Evolutionary conservation across 2,888 invertebrate genomes (phyloP).

Genomic region (Lasioglossum malachurum): DNA sequence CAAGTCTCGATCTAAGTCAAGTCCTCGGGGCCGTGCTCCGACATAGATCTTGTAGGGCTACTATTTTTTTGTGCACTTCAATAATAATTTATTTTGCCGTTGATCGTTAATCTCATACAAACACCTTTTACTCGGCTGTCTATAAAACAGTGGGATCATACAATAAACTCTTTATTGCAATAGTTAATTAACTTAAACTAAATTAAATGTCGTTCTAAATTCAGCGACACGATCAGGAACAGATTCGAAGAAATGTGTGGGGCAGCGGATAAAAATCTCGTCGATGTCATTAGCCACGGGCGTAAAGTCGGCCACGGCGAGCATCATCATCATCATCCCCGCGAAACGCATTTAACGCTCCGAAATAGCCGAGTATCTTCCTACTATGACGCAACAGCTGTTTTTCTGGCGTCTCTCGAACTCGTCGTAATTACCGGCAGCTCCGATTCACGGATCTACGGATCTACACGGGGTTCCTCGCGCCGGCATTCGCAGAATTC

Average conservation of each 20-base stretch:
- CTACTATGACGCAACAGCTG: slow-evolving; percentile 57
- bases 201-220: not conserved
- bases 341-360: slow-evolving; percentile 28
- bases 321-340: slow-evolving; percentile 16
- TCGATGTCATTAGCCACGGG: not conserved
- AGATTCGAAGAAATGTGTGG: not conserved
- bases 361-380: slow-evolving; percentile 50
- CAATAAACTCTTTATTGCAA: not conserved
- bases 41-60: too few relatives aligned
- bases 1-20: too few relatives aligned
- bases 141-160: not conserved
- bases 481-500: not conserved
- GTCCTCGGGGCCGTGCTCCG: too few relatives aligned
- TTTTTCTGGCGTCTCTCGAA: slow-evolving; percentile 49
- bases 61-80: too few relatives aligned
- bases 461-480: not conserved
- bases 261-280: not conserved
- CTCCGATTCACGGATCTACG: not conserved
- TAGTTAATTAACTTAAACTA: not conserved
- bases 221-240: not conserved
- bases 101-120: not conserved
- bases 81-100: not conserved
- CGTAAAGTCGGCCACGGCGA: not conserved
- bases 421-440: not conserved
- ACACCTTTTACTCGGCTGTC: not conserved